Evolutionary conservation across 2,113 vertebrate species (phyloP).

Genomic region (Hipposideros armiger): DNA sequence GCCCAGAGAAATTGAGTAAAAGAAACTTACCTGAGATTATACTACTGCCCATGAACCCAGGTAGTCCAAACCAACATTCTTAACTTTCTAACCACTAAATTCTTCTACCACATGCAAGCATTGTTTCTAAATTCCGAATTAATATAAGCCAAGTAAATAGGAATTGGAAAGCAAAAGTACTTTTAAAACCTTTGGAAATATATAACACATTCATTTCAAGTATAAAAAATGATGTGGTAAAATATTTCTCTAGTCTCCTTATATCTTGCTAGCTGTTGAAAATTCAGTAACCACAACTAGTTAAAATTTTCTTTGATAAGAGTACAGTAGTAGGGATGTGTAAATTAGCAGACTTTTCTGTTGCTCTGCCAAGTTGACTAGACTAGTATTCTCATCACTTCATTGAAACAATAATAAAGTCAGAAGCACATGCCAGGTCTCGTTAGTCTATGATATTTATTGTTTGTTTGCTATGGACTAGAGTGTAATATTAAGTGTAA

Average conservation of each 20-base stretch:
- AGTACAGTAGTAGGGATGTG: not conserved
- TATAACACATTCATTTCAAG: not conserved
- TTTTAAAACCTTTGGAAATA: slow-evolving; percentile 23
- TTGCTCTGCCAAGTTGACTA: not conserved
- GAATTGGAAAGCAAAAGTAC: not conserved
- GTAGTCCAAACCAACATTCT: not conserved
- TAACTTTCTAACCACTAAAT: not conserved
- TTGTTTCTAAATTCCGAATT: slow-evolving; percentile 39
- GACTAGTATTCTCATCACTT: not conserved
- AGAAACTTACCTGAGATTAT: not conserved
- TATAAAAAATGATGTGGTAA: not conserved
- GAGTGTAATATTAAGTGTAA: not conserved
- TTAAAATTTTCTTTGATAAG: not conserved
- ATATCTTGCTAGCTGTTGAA: not conserved
- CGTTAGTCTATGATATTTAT: not conserved
- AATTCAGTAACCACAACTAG: not conserved
- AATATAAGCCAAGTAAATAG: not conserved
- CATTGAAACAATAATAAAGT: not conserved
- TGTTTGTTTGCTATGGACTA: not conserved
- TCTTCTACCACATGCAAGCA: not conserved
- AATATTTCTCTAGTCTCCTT: not conserved
- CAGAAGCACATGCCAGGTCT: not conserved
- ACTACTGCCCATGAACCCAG: not conserved
- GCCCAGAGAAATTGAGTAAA: not conserved
- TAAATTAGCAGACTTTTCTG: not conserved